Evolutionary conservation across 2,113 vertebrate species (phyloP).

Genomic region (Bubo bubo): DNA sequence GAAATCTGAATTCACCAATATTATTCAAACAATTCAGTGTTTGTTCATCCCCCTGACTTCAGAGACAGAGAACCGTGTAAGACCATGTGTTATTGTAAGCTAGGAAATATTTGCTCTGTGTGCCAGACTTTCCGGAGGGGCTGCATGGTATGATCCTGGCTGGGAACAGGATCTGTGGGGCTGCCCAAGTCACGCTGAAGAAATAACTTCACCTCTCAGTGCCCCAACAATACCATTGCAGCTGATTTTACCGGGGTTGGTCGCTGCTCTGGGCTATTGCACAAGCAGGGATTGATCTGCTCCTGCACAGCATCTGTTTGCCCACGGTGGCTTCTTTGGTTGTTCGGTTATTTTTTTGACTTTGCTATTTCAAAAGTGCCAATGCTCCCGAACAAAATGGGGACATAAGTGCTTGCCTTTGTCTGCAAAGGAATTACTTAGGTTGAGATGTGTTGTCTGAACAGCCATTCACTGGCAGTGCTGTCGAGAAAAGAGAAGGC

Average conservation of each 20-base stretch:
- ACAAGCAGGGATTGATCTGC: neutral
- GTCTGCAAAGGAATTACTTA: neutral
- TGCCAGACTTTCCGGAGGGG: neutral
- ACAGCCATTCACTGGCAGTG: neutral
- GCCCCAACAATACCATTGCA: neutral
- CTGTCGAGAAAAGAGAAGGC: neutral
- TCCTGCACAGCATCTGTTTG: neutral
- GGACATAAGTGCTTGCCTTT: neutral
- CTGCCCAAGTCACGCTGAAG: neutral
- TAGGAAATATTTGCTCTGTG: neutral
- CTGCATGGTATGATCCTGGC: neutral
- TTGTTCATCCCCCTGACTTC: constrained; percentile 3
- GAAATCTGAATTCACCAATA: constrained; percentile 21
- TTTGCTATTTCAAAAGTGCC: neutral
- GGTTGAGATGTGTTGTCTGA: neutral
- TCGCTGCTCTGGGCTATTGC: neutral
- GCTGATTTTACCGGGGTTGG: neutral
- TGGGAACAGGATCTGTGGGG: neutral
- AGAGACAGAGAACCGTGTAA: neutral
- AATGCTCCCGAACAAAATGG: neutral
- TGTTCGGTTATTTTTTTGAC: neutral
- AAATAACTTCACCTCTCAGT: neutral
- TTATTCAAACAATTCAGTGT: constrained; percentile 23
- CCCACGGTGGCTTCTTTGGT: neutral
- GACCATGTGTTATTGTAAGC: neutral